Evolutionary conservation across 2,888 invertebrate genomes (phyloP), one percentile per base, ranked within the genome.

Genomic region (Ctenicera cuprea): DNA sequence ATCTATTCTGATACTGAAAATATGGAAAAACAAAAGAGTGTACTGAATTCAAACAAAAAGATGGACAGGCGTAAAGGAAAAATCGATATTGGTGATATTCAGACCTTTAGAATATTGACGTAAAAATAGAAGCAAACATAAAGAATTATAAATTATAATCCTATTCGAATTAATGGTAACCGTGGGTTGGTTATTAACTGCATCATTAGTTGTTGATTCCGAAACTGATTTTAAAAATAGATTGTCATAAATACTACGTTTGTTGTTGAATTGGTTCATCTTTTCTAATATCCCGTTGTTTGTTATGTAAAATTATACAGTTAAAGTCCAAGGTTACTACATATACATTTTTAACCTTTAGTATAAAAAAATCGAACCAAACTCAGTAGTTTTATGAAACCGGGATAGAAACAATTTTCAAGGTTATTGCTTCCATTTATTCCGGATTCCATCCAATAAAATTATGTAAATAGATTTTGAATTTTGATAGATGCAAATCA

Each of bases 401-500:
- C 54, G 9, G 54, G 30, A 30, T 54, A 22, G 11, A 45, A 1
- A 45, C 12, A 16, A 18, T 18, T 14, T n/a, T 52, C 65, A 65
- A 65, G 65, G 65, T 65, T 52, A 52, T 52, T 52, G 65, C 65
- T 65, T 65, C 38, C 38, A 59, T 59, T 43, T 57, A 67, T 67
- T 67, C 67, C 67, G 67, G 67, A 67, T 67, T 67, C 57, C 43
- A 14, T 30, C 20, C 26, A 43, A 57, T 41, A 65, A 65, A 65
- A 65, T 65, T 57, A 57, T 67, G 57, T 45, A 67, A 67, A 67
- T 57, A 45, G 45, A 20, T 14, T 45, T 16, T 61, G 50, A 54
- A 43, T 57, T 67, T 67, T 67, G 67, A 67, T 67, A 9, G 67
- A 67, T 43, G 43, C 67, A 57, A 67, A 67, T 65, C 50, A 43